Evolutionary conservation across 37 sponge, comb jelly and placozoan genomes (phyloP), one percentile per base, ranked within the genome.

Genomic region (Theonella swinhoei): DNA sequence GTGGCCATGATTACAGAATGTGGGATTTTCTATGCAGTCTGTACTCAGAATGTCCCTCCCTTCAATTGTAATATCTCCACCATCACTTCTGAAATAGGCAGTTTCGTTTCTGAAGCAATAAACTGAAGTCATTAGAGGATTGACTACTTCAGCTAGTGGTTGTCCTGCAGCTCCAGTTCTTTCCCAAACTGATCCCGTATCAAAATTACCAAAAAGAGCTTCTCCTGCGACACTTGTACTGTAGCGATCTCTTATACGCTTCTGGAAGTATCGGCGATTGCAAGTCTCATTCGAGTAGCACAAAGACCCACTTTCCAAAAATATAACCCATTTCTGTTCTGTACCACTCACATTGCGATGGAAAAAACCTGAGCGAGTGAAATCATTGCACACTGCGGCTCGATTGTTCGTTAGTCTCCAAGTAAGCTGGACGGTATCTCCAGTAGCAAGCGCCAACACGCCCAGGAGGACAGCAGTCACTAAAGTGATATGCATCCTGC

Each of bases 281-380:
- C 97, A 96, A 25, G 80, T 91, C 14, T 78, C 85, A 5, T 54
- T 40, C 1, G 91, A 91, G 43, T 43, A 84, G 54, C 97, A 96
- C 0, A 77, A 42, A 0, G 91, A 85, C 0, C 97, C 97, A 79
- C 94, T 89, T 82, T 96, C 97, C 72, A 96, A 68, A 67, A 82
- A 96, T 0, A 96, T 68, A 8, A 94, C 74, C 97, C 97, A 96
- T 42, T 90, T 90, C 0, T 47, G 7, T 32, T 76, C 80, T 0
- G 77, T 39, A 17, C 22, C 26, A 0, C n/a, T 3, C 20, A 58
- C 61, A 1, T 34, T 47, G 8, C 79, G 33, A 4, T 88, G 11
- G 69, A 89, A 93, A 58, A 74, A 93, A 8, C 93, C 93, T 42
- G 93, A 90, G 22, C 67, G 69, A n/a, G 90, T 79, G 79, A 78